These are phyloP conservation scores for Acleris sparsana DNA, from an alignment of 2,888 invertebrate species.

Conservation along the genomic window DNA sequence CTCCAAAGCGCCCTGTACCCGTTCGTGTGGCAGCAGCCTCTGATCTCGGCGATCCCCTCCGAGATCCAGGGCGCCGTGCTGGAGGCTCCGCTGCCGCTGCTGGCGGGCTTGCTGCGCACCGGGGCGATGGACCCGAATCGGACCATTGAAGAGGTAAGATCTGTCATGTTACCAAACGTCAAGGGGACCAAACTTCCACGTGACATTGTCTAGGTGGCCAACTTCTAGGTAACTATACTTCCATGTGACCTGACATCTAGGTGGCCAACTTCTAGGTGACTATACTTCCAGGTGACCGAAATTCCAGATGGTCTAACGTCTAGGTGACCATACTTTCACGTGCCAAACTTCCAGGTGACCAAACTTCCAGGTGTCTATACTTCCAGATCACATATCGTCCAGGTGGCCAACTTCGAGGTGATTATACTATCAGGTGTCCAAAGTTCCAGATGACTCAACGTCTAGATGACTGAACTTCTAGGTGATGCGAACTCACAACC, in stretches of 20 bases:
- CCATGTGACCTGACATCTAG: not conserved
- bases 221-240: not conserved
- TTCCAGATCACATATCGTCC: too few species aligned
- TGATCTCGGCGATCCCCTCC: slow-evolving; percentile 89
- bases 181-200: too few species aligned
- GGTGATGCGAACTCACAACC: too few species aligned
- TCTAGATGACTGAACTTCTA: not conserved
- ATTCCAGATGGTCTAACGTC: not conserved
- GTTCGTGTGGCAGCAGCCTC: slow-evolving; percentile 93
- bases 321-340: not conserved
- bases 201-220: too few species aligned
- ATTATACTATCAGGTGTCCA: not conserved
- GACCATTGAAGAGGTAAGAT: slow-evolving; percentile 60
- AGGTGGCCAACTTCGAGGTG: too few species aligned
- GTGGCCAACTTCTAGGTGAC: too few species aligned
- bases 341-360: not conserved
- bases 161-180: too few species aligned
- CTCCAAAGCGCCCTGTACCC: slow-evolving; percentile 90
- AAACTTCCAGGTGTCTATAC: too few species aligned
- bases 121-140: slow-evolving; percentile 38
- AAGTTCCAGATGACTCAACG: not conserved
- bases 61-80: slow-evolving; percentile 87
- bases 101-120: slow-evolving; percentile 86
- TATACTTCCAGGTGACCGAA: not conserved
- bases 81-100: slow-evolving; percentile 90